Conservation (phyloP, 2,888 invertebrate species). For the Polyploca ridens region DNA sequence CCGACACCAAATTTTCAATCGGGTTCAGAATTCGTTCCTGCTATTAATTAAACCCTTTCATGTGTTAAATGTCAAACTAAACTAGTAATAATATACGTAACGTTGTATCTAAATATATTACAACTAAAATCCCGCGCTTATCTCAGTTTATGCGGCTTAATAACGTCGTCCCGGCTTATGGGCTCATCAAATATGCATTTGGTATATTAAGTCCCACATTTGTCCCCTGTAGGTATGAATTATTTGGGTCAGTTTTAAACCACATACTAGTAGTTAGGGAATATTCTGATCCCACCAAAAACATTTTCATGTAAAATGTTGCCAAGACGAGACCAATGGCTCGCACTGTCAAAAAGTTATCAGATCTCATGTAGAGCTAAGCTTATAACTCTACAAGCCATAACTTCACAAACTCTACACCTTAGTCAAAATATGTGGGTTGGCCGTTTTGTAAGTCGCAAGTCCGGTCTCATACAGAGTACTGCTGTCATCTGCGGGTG, state of each 20-base stretch:
- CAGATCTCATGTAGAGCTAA: no score
- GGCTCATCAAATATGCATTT: conserved; percentile 57
- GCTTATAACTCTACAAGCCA: no score
- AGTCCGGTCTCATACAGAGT: no score
- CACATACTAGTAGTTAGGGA: neutral
- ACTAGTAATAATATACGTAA: conserved; percentile 20
- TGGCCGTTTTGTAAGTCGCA: no score
- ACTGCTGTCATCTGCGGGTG: no score
- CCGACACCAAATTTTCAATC: neutral
- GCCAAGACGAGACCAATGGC: no score
- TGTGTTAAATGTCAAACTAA: conserved; percentile 27
- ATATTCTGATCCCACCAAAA: no score
- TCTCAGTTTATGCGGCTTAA: conserved; percentile 44
- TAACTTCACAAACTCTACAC: no score
- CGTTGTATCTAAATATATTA: conserved; percentile 18
- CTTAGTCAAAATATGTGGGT: no score
- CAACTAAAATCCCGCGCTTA: conserved; percentile 29
- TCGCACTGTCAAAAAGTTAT: no score
- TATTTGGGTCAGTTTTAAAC: conserved; percentile 3
- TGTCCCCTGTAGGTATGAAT: neutral
- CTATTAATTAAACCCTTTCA: conserved; percentile 17
- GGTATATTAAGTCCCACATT: conserved; percentile 39
- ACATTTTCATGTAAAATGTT: no score
- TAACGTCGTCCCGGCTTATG: conserved; percentile 39
- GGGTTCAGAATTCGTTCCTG: neutral